Conservation (phyloP, 2,797 vertebrate species). For the Bradypodion ventrale region DNA sequence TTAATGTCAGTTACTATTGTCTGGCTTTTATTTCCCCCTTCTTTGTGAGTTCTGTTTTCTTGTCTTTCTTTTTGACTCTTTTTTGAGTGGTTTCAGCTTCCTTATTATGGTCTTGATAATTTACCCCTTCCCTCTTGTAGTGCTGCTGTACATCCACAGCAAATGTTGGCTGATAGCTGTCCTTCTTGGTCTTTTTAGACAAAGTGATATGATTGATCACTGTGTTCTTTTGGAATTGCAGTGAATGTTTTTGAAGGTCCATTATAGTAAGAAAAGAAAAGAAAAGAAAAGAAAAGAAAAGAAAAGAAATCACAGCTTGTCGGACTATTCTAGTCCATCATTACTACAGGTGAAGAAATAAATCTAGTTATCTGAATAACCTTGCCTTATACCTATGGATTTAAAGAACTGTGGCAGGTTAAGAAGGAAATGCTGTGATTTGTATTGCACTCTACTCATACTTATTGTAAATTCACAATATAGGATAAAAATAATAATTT, state of each 20-base stretch:
- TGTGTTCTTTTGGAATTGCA: slow-evolving; percentile 23
- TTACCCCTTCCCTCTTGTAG: slow-evolving; percentile 24
- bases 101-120: slow-evolving; percentile 41
- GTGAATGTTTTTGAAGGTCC: slow-evolving; percentile 38
- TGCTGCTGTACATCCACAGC: slow-evolving; percentile 14
- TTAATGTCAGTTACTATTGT: slow-evolving; percentile 11
- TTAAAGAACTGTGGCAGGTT: slow-evolving; percentile 48
- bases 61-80: slow-evolving; percentile 34
- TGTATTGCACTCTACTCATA: slow-evolving; percentile 34
- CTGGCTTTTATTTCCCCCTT: slow-evolving; percentile 31
- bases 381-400: slow-evolving; percentile 23
- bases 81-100: slow-evolving; percentile 29
- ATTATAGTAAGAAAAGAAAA: background rate
- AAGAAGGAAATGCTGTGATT: slow-evolving; percentile 29
- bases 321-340: slow-evolving; percentile 34
- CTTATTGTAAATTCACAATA: slow-evolving; percentile 35
- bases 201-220: slow-evolving; percentile 40
- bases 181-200: slow-evolving; percentile 46
- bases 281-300: too few relatives aligned
- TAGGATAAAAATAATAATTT: slow-evolving; percentile 38
- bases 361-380: slow-evolving; percentile 43
- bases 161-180: slow-evolving; percentile 24
- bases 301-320: slow-evolving; percentile 6
- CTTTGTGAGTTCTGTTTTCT: slow-evolving; percentile 33
- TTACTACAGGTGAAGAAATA: slow-evolving; percentile 47